A percentile compares a stretch with the other conserved stretches of the same genome.
These are phyloP conservation scores for Leptonema lineaticorne DNA, from an alignment of 1,140 invertebrate genomes.

Conservation along the genomic window DNA sequence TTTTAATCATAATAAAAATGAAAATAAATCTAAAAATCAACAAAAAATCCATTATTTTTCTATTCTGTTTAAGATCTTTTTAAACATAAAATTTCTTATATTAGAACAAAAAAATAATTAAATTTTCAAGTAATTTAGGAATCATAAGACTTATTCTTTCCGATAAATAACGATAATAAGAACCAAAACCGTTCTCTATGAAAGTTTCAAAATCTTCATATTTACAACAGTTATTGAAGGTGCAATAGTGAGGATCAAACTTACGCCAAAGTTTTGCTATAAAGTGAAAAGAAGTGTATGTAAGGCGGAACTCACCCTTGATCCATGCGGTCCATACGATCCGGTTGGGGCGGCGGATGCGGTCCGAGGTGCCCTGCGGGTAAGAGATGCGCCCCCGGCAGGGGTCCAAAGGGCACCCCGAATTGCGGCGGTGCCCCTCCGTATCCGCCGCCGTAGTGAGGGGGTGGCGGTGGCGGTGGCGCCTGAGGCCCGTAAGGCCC, in stretches of 20 bases:
- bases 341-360: constrained; percentile 25
- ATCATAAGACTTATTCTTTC: too few relatives aligned
- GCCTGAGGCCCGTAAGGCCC: constrained; percentile 4
- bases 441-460: constrained; percentile 31
- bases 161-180: too few relatives aligned
- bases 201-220: too few relatives aligned
- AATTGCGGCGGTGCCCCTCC: constrained; percentile 29
- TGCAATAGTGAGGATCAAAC: background rate
- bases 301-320: constrained; percentile 37
- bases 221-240: background rate
- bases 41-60: too few relatives aligned
- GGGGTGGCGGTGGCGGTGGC: constrained; percentile 34
- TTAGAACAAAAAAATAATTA: too few relatives aligned
- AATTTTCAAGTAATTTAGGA: too few relatives aligned
- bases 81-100: too few relatives aligned
- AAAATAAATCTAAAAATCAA: too few relatives aligned
- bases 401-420: constrained; percentile 29
- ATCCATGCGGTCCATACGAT: constrained; percentile 37
- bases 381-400: constrained; percentile 28
- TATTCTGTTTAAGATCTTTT: too few relatives aligned
- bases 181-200: too few relatives aligned
- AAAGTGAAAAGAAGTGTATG: background rate
- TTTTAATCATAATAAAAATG: too few relatives aligned
- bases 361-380: constrained; percentile 24
- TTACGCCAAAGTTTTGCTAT: too few relatives aligned